Evolutionary conservation across 1,140 invertebrate species (phyloP).

Genomic region (Zaprionus taronus): DNA sequence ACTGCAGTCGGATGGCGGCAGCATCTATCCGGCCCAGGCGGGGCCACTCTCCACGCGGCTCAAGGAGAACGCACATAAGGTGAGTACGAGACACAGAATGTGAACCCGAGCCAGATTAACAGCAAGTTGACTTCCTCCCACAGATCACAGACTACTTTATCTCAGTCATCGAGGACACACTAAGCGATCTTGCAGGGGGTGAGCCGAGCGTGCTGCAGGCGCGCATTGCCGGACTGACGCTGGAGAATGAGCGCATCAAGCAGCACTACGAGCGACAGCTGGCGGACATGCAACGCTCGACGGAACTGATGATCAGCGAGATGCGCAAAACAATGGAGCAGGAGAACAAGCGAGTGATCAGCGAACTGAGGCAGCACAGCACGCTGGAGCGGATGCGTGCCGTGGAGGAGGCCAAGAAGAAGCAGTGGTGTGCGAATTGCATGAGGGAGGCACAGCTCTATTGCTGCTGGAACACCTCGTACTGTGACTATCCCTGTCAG

Average conservation of each 20-base stretch:
- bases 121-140: not conserved
- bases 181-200: slow-evolving; percentile 85
- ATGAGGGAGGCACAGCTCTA: slow-evolving; percentile 94
- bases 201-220: slow-evolving; percentile 85
- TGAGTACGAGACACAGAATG: slow-evolving; percentile 41
- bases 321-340: slow-evolving; percentile 88
- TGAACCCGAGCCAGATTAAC: not conserved
- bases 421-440: slow-evolving; percentile 95
- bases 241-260: slow-evolving; percentile 88
- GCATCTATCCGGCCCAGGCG: slow-evolving; percentile 82
- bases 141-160: slow-evolving; percentile 86
- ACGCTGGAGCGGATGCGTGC: slow-evolving; percentile 88
- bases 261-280: slow-evolving; percentile 86
- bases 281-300: slow-evolving; percentile 85
- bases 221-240: slow-evolving; percentile 85
- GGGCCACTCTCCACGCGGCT: slow-evolving; percentile 84
- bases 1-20: slow-evolving; percentile 78
- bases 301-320: slow-evolving; percentile 85
- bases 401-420: slow-evolving; percentile 91
- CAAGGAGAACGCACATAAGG: slow-evolving; percentile 85
- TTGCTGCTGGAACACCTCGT: slow-evolving; percentile 98
- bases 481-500: slow-evolving; percentile 95
- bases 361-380: slow-evolving; percentile 87
- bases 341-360: slow-evolving; percentile 87
- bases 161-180: slow-evolving; percentile 86